Conservation (phyloP, 37 sponge, comb jelly and placozoan genomes). For the Chondrilla cf. caribensis region DNA sequence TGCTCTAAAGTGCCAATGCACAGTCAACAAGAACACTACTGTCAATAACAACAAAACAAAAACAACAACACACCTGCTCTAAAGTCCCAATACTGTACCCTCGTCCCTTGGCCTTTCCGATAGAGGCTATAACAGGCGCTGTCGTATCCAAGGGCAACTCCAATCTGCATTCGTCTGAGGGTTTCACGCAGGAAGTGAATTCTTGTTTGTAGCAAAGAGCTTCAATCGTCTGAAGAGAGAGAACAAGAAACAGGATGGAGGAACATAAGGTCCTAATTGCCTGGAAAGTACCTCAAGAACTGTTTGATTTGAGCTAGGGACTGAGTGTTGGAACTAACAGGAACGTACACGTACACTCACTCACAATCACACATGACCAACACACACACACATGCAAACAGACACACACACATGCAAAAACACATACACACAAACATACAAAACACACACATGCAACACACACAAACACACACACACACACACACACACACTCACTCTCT, state of each 20-base stretch:
- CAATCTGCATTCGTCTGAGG: not conserved
- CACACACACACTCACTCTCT: not conserved
- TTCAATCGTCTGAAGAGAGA: slow-evolving; percentile 3
- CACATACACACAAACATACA: not conserved
- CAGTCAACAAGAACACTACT: too few relatives aligned
- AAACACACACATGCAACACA: too few relatives aligned
- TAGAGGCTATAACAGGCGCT: not conserved
- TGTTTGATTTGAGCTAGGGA: too few relatives aligned
- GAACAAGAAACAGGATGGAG: not conserved
- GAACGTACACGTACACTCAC: too few relatives aligned
- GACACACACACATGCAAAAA: not conserved
- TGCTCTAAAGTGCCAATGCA: slow-evolving; percentile 6
- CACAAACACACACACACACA: too few relatives aligned
- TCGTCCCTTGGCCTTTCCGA: slow-evolving; percentile 7
- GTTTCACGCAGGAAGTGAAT: slow-evolving; percentile 7
- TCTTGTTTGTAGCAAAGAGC: slow-evolving; percentile 21
- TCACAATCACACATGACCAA: too few relatives aligned
- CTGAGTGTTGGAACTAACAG: too few relatives aligned
- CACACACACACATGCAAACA: not conserved
- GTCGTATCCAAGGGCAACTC: slow-evolving; percentile 24
- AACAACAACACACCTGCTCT: slow-evolving; percentile 6
- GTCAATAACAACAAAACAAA: too few relatives aligned
- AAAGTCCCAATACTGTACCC: slow-evolving; percentile 22
- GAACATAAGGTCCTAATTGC: not conserved
- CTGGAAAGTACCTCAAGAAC: too few relatives aligned